Evolutionary conservation across 2,888 invertebrate species (phyloP).

Genomic region (Synanthedon formicaeformis): DNA sequence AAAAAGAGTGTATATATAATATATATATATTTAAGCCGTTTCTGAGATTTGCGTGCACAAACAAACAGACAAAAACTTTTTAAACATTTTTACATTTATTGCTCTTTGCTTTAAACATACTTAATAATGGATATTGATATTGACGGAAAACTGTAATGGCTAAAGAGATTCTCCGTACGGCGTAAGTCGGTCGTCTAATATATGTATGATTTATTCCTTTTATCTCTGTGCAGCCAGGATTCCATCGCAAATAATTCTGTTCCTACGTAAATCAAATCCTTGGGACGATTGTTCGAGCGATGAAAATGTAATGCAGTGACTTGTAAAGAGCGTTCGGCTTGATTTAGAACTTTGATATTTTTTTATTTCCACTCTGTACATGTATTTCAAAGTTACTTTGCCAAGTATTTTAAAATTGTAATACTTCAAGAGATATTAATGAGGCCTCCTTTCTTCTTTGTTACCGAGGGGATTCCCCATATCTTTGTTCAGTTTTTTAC

Average conservation of each 20-base stretch:
- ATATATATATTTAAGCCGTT: no score
- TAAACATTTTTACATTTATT: no score
- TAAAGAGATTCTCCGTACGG: slow-evolving; percentile 32
- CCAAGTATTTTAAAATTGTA: no score
- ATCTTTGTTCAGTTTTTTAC: no score
- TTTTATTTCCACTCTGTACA: background rate
- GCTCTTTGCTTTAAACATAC: no score
- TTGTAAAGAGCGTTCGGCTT: background rate
- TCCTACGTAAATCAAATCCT: slow-evolving; percentile 52
- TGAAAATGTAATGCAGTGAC: slow-evolving; percentile 35
- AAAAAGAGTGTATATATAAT: no score
- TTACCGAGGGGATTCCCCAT: no score
- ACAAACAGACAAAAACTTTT: no score
- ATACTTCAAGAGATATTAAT: no score
- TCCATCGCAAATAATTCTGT: slow-evolving; percentile 44
- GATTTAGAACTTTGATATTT: background rate
- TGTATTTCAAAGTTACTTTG: no score
- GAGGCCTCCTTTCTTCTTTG: no score
- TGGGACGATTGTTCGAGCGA: slow-evolving; percentile 34
- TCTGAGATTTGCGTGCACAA: no score
- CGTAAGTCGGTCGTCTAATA: slow-evolving; percentile 54
- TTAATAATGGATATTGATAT: background rate
- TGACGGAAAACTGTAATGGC: slow-evolving; percentile 1
- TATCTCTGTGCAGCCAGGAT: slow-evolving; percentile 48
- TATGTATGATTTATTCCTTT: slow-evolving; percentile 55